These are phyloP conservation scores for Leiothrix lutea DNA, from an alignment of 2,113 vertebrate genomes.

Conservation along the genomic window DNA sequence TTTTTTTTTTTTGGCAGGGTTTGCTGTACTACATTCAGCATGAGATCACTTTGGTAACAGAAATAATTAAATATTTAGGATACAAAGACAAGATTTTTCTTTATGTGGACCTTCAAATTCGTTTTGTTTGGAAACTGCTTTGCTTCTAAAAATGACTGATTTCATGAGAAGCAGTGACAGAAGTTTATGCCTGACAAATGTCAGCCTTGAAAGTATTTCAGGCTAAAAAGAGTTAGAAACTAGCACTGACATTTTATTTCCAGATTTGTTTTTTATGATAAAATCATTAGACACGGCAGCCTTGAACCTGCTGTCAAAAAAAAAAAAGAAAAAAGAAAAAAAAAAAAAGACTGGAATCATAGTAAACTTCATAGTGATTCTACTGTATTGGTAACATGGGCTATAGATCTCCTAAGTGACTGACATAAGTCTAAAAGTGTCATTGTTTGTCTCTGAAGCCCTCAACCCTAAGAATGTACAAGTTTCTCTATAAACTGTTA, in stretches of 20 bases:
- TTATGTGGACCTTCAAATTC: not conserved
- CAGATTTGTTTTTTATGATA: not conserved
- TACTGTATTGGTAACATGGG: not conserved
- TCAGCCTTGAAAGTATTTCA: not conserved
- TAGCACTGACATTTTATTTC: not conserved
- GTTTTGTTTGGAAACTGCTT: not conserved
- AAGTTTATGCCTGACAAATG: not conserved
- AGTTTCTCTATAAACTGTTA: not conserved
- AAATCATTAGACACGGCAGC: not conserved
- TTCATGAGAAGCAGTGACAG: not conserved
- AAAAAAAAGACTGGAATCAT: not conserved
- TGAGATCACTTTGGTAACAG: not conserved
- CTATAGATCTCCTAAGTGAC: not conserved
- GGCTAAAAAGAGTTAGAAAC: not conserved
- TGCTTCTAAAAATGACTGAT: not conserved
- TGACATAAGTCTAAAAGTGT: not conserved
- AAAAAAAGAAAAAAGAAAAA: not conserved
- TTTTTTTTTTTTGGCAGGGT: not conserved
- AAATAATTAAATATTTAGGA: conserved; percentile 4
- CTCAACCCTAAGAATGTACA: not conserved
- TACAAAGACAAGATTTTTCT: not conserved
- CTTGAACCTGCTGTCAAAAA: not conserved
- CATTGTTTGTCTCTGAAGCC: not conserved
- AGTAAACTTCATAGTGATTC: not conserved
- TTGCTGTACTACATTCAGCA: not conserved